Evolutionary conservation across 2,113 vertebrate species (phyloP), one percentile per base, ranked within the genome.

Genomic region (Heterotilapia buettikoferi): DNA sequence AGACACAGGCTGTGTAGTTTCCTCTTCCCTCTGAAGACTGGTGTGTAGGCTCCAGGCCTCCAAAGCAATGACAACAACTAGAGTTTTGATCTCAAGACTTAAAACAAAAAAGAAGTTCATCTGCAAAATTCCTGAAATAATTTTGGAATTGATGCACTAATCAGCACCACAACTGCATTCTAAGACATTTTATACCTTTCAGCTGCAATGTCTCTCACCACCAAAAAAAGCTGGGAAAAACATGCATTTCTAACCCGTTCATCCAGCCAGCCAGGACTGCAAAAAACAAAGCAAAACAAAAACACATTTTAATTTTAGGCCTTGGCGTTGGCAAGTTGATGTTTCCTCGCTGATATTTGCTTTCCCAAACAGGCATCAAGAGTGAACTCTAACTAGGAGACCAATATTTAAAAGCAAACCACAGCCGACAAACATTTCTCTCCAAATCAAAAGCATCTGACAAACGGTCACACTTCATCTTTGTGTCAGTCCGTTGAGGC

Each of bases 381-480:
- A 12, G 36, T 21, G 54, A 29, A 57, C 26, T 57, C 54, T 40
- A 71, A 54, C 68, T n/a, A 31, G 66, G 9, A 36, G 10, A 76
- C 3, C 54, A 18, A 57, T 78, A 50, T 26, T 57, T 57, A 43
- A 4, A 84, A 73, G 13, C 16, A 12, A 57, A 36, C 6, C 31
- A 54, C 9, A 84, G 80, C 40, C 8, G 33, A 80, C 63, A 85
- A 63, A 47, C 29, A 63, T 47, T 50, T n/a, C 52, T 19, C 12
- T n/a, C n/a, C 61, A 53, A 76, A 71, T 19, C 47, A 19, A 81
- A 73, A 89, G 68, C 82, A 38, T 82, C 40, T 63, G 84, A 82
- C 63, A 43, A 26, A 86, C 11, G 16, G 40, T 71, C 16, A 7
- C 88, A 89, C 88, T 84, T 88, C 87, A 89, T 88, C 85, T 89